These are phyloP conservation scores for Drosophila rubida DNA, from an alignment of 2,888 invertebrate species.

Conservation along the genomic window DNA sequence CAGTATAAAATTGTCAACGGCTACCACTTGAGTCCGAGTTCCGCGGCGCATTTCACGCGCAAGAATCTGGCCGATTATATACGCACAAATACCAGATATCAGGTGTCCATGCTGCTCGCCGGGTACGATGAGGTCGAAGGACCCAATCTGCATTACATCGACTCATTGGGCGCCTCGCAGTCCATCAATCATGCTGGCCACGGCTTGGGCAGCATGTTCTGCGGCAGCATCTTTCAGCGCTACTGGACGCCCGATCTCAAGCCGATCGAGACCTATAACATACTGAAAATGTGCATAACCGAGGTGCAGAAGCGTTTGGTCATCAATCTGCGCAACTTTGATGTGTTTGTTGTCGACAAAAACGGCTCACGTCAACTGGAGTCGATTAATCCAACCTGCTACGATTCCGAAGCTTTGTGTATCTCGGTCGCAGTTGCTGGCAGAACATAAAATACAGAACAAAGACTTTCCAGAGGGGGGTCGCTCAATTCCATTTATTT, in stretches of 20 bases:
- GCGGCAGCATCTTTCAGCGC: slow-evolving; percentile 95
- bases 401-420: slow-evolving; percentile 32
- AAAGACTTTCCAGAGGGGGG: neutral
- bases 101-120: slow-evolving; percentile 76
- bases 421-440: slow-evolving; percentile 27
- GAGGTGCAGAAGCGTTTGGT: slow-evolving; percentile 96
- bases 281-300: slow-evolving; percentile 93
- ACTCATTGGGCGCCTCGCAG: slow-evolving; percentile 95
- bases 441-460: neutral
- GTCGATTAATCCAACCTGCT: slow-evolving; percentile 86
- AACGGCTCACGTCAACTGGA: slow-evolving; percentile 92
- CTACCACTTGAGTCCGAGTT: slow-evolving; percentile 95
- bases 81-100: slow-evolving; percentile 89
- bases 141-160: slow-evolving; percentile 95
- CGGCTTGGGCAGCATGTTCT: slow-evolving; percentile 97
- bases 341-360: slow-evolving; percentile 93
- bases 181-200: slow-evolving; percentile 95
- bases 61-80: slow-evolving; percentile 96
- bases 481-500: neutral
- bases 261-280: slow-evolving; percentile 91
- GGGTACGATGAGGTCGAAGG: slow-evolving; percentile 92
- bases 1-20: slow-evolving; percentile 98
- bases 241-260: slow-evolving; percentile 92
- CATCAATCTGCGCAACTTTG: slow-evolving; percentile 95
- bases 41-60: slow-evolving; percentile 96